These are phyloP conservation scores for Panthera tigris DNA, from an alignment of 2,113 vertebrate genomes.

Conservation along the genomic window DNA sequence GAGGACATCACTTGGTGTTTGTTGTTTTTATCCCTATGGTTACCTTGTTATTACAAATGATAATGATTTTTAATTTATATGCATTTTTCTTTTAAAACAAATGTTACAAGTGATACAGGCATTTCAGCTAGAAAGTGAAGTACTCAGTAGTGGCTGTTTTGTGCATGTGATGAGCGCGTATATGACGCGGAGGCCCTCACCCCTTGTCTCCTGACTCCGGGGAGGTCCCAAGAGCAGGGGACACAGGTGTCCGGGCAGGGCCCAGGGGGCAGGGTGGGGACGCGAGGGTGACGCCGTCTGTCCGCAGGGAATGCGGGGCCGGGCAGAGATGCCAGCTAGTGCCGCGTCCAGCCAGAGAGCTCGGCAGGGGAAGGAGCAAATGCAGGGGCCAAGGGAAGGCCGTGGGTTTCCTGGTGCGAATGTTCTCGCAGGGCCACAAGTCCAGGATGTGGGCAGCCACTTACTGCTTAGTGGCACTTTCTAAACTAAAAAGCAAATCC, in stretches of 20 bases:
- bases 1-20: rapidly evolving
- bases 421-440: rapidly evolving
- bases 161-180: rapidly evolving
- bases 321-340: rapidly evolving
- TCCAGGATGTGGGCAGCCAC: rapidly evolving
- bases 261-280: background rate
- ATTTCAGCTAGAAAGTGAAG: background rate
- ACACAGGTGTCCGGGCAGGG: rapidly evolving
- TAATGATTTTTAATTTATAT: rapidly evolving
- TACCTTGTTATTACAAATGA: background rate
- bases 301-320: rapidly evolving
- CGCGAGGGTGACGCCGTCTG: rapidly evolving
- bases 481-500: background rate
- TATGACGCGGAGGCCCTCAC: rapidly evolving
- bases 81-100: background rate
- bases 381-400: rapidly evolving
- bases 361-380: rapidly evolving
- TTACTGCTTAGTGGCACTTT: background rate
- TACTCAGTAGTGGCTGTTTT: no score
- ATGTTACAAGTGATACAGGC: no score
- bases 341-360: background rate
- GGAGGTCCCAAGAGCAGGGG: background rate
- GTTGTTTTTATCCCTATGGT: background rate
- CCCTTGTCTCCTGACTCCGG: rapidly evolving
- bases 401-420: rapidly evolving